Conservation (phyloP, 2,888 invertebrate genomes). For the Hypolimnas misippus region DNA sequence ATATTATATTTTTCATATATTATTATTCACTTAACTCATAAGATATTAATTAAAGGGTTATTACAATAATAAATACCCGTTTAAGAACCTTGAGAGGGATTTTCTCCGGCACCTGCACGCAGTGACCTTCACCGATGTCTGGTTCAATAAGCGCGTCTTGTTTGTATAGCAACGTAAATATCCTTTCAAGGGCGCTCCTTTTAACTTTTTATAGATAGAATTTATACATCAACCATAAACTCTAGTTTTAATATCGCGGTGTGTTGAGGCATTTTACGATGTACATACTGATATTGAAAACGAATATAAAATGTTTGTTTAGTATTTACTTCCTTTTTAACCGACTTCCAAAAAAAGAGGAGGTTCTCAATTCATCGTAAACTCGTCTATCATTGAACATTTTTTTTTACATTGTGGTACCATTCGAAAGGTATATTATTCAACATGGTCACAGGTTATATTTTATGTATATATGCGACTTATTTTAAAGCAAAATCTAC, state of each 20-base stretch:
- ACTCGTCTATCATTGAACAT: too few relatives aligned
- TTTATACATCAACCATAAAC: conserved; percentile 14
- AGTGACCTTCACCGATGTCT: conserved; percentile 44
- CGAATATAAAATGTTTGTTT: background rate
- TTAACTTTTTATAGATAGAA: conserved; percentile 38
- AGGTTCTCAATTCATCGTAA: too few relatives aligned
- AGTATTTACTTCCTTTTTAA: background rate
- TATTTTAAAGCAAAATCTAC: too few relatives aligned
- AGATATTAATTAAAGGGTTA: too few relatives aligned
- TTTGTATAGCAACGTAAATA: conserved; percentile 54
- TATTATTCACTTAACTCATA: too few relatives aligned
- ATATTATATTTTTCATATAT: too few relatives aligned
- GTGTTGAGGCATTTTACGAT: background rate
- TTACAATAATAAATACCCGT: background rate
- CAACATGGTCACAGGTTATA: too few relatives aligned
- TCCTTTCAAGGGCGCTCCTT: conserved; percentile 68
- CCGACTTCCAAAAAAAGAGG: too few relatives aligned
- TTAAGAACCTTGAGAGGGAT: conserved; percentile 27
- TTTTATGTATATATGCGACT: too few relatives aligned
- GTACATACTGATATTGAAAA: background rate
- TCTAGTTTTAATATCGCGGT: conserved; percentile 7
- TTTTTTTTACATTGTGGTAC: too few relatives aligned
- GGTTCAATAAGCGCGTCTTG: conserved; percentile 66
- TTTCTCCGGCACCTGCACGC: conserved; percentile 29
- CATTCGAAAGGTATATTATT: too few relatives aligned